Evolutionary conservation across 2,888 invertebrate species (phyloP).

Genomic region (Poecilobothrus nobilitatus): DNA sequence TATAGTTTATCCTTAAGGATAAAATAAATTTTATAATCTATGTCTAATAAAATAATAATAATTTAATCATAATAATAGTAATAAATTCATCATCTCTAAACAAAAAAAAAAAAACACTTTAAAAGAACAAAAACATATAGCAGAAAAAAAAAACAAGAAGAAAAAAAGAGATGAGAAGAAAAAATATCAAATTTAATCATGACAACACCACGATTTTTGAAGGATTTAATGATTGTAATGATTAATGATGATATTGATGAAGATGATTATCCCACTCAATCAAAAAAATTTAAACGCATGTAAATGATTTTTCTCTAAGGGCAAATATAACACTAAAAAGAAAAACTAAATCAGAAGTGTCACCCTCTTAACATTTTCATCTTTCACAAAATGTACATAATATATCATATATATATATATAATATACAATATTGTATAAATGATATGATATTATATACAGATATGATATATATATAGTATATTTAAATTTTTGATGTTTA

Average conservation of each 20-base stretch:
- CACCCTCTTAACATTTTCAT: no score
- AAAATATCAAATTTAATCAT: neutral
- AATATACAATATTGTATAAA: no score
- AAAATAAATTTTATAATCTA: constrained; percentile 6
- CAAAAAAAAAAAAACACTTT: neutral
- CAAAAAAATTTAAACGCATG: neutral
- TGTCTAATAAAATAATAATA: neutral
- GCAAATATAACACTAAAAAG: no score
- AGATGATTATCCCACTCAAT: neutral
- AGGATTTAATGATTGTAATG: neutral
- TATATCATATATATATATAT: no score
- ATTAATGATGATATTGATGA: no score
- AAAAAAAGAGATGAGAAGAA: no score
- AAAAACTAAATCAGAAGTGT: no score
- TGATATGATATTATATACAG: no score
- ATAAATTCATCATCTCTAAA: neutral
- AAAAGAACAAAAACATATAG: neutral
- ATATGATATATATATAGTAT: no score
- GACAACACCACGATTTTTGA: neutral
- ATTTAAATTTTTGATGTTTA: no score
- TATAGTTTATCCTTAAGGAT: neutral
- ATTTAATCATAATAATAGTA: constrained; percentile 3
- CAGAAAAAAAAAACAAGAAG: no score
- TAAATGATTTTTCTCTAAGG: neutral
- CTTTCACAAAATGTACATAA: no score